Evolutionary conservation across 2,797 vertebrate genomes (phyloP), one percentile per base, ranked within the genome.

Genomic region (Ibycter americanus): DNA sequence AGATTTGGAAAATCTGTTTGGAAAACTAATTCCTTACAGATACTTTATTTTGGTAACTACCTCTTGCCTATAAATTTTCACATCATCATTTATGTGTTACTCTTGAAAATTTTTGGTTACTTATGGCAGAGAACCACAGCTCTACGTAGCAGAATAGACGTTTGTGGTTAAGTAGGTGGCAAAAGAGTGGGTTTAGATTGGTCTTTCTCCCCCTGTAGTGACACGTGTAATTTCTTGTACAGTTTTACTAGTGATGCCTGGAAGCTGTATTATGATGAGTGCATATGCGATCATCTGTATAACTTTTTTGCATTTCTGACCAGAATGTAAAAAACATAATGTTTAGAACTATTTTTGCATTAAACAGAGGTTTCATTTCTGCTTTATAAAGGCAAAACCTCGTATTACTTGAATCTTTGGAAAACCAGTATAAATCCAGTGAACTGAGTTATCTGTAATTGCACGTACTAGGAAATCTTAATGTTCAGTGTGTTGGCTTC

Each of bases 161-260:
- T 47, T 78, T 29, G 36, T 82, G 66, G 22, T 87, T 82, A 40
- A 81, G 36, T 26, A 77, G 54, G 49, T 56, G 47, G 29, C 56
- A 56, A 16, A 66, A 65, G 66, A 72, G 15, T 49, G 42, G 52
- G 51, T 90, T 90, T 44, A 46, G 36, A 27, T 79, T 94, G 80
- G 63, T 82, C 73, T 93, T 87, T 86, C 83, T 73, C 86, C 94
- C 77, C 89, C 77, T 90, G 86, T 93, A 93, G 90, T 81, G 95
- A 86, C 25, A n/a, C 2, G 4, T 38, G 25, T 8, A 1, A 73
- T 87, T 44, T 67, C 9, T 25, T 38, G 6, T 29, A 18, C n/a
- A 13, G 17, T 82, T 54, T 27, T 51, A 12, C 14, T 22, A 29
- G 34, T 9, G 55, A 9, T 54, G 22, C 27, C 26, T 88, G 66